Evolutionary conservation across 92 coral and sea anemone genomes (phyloP), one percentile per base, ranked within the genome.

Genomic region (Phenganax marumi): DNA sequence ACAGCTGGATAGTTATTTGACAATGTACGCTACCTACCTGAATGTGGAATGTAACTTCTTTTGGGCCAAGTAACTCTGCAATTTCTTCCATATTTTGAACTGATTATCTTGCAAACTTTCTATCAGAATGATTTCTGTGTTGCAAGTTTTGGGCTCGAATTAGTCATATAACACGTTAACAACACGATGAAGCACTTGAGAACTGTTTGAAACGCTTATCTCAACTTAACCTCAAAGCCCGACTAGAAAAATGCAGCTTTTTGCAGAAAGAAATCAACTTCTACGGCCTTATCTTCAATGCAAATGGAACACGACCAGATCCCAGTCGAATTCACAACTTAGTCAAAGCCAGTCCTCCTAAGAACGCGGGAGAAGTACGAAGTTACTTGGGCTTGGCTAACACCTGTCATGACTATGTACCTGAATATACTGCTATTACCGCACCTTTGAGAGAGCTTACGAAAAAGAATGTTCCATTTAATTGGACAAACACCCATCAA

Each of bases 21-120:
- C 12, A 3, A n/a, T 57, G 63, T n/a, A n/a, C n/a, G n/a, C n/a
- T 54, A 54, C 17, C 17, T 9, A 71, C 76, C 76, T 49, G 76
- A 19, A 52, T 71, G 19, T 71, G 76, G 56, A 71, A 71, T 1
- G 76, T 71, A 71, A 71, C 76, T 71, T 71, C 76, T 71, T 71
- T 3, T 1, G 76, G 23, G 23, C 76, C 76, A 71, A 71, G 76
- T 48, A 71, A 46, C 14, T 52, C 5, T 43, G 76, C 76, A 71
- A 71, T 39, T 22, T 71, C 76, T 39, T 71, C 76, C 54, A 71
- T 1, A 11, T 24, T 71, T 11, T 71, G 54, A 1, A 71, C 48
- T 71, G 76, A 46, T 46, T 52, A 46, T 71, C 56, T 71, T 16
- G 76, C 55, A 22, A 71, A 46, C 22, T 71, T 71, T 71, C 21